phyloP scores from a whole-genome alignment of 2,888 invertebrate species.

The Mythimna ferrago region DNA sequence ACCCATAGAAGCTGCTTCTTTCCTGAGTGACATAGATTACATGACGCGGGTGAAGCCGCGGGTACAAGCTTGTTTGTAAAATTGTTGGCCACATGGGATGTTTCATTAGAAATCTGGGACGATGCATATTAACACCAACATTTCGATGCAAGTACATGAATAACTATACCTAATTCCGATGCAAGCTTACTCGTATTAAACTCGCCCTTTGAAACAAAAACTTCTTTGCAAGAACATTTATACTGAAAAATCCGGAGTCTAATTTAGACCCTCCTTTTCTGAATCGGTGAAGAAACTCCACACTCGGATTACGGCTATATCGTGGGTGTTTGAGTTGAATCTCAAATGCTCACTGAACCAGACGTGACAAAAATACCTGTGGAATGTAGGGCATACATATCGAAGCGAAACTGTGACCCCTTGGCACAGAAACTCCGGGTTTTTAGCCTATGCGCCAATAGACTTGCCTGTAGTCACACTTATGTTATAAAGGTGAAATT shows the following conservation, averaged over 20 bases:
- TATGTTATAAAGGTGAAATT: too few species aligned
- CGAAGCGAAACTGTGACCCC: constrained; percentile 12
- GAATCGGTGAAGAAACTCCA: background rate
- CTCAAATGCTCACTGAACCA: constrained; percentile 17
- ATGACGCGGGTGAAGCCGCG: too few species aligned
- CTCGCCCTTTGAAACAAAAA: background rate
- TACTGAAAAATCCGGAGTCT: background rate
- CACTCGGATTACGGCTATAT: background rate
- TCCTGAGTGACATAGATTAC: too few species aligned
- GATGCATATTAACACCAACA: too few species aligned
- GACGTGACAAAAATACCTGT: constrained; percentile 44
- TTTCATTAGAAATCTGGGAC: too few species aligned
- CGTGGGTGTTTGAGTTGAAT: constrained; percentile 8
- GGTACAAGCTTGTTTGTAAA: too few species aligned
- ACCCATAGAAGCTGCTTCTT: too few species aligned
- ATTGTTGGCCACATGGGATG: too few species aligned
- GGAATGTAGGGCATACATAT: constrained; percentile 27
- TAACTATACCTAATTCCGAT: too few species aligned
- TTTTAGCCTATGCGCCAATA: background rate
- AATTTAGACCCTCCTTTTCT: background rate
- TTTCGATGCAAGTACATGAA: too few species aligned
- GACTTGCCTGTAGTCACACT: background rate
- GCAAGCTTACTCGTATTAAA: too few species aligned
- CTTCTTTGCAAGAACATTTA: background rate
- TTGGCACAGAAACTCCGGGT: constrained; percentile 9